phyloP scores from a whole-genome alignment of 2,113 vertebrate species.

The Neotragus moschatus region DNA sequence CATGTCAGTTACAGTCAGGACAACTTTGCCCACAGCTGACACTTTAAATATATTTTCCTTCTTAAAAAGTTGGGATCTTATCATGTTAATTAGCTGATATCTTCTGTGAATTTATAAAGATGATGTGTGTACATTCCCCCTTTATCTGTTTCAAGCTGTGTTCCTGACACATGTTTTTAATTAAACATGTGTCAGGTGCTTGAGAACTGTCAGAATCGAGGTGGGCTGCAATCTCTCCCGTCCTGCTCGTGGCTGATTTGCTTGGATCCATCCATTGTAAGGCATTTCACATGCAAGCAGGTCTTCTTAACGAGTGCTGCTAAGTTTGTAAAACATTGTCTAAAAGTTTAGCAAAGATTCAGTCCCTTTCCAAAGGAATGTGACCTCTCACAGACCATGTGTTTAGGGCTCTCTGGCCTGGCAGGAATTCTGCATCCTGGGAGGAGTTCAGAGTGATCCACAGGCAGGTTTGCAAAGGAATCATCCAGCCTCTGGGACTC shows the following conservation, averaged over 20 bases:
- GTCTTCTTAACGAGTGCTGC: background rate
- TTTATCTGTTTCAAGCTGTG: background rate
- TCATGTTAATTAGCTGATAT: background rate
- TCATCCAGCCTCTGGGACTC: no score
- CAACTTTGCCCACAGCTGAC: background rate
- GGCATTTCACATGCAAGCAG: background rate
- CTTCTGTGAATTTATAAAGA: background rate
- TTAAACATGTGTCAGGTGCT: no score
- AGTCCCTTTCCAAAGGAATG: background rate
- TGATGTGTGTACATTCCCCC: background rate
- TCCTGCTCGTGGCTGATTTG: background rate
- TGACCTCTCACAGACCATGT: no score
- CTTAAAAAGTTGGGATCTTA: background rate
- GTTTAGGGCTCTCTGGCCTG: background rate
- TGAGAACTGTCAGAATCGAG: background rate
- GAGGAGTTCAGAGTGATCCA: background rate
- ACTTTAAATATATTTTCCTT: background rate
- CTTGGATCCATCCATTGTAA: background rate
- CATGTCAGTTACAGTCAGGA: background rate
- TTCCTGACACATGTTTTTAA: background rate
- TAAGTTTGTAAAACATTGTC: background rate
- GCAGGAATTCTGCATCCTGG: accelerated
- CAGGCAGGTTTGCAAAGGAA: background rate
- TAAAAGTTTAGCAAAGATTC: background rate
- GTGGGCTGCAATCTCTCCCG: background rate